Base-by-base conservation (phyloP, 2,888 invertebrate species). In the Brachyptera putata region DNA sequence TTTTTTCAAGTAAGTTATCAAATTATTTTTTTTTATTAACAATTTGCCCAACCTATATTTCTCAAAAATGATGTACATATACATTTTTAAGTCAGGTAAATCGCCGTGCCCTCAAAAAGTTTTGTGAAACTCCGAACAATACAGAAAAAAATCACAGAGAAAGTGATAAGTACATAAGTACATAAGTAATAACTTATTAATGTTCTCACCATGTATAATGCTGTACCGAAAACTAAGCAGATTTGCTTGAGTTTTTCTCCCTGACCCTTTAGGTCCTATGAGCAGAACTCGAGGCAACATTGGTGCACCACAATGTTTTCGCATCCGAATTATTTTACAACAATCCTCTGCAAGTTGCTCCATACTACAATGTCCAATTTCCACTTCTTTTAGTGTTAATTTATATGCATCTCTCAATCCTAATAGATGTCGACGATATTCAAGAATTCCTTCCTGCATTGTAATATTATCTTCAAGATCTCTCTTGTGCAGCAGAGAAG, bases 251-350 rank as follows among this genome's bases (percentile, higher is more conserved):
- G 79, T 79, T 61, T 76, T 75, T 30, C 81, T 73, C 1, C 84
- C 83, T 16, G 80, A 79, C 58, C 85, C 84, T 49, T 79, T 71
- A 0, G 83, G 80, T 4, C 85, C 86, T 1, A 86, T 69, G 1
- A 86, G 69, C 34, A 80, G 69, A 58, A 85, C 78, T 37, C 85
- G 77, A 66, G 83, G 83, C 34, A 76, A 72, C 22, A 77, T 76
- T 0, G 83, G 83, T 1, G 80, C 79, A 30, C 73, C 74, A 36
- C 70, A 67, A 46, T 73, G 70, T 58, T 72, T 71, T 57, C 70
- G 72, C 22, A 69, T 70, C 58, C 69, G 74, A 1, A 74, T 67
- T 14, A 77, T 63, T 57, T 70, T 70, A 0, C 72, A 67, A 58
- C 76, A 76, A 63, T 72, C 73, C 1, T 69, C 68, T 1, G 73